Conservation (phyloP, 2,888 invertebrate species). For the Dyspetes luteomarginatus region DNA sequence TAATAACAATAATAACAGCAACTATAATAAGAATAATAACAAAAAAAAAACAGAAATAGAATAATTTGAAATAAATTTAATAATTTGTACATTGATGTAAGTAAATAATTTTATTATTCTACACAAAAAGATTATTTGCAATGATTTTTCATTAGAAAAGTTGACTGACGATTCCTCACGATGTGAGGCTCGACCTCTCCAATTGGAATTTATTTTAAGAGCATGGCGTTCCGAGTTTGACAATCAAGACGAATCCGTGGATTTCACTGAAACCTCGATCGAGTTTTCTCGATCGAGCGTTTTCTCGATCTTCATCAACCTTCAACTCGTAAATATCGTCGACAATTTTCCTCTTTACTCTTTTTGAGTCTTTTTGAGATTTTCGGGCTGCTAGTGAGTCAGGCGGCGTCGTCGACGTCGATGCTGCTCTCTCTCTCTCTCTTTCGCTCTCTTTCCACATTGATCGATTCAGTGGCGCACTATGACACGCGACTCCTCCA, state of each 20-base stretch:
- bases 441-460: conserved; percentile 29
- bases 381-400: conserved; percentile 26
- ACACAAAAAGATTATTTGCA: not conserved
- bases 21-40: not conserved
- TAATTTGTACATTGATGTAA: no score
- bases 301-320: not conserved
- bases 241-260: not conserved
- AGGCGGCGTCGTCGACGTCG: conserved; percentile 35
- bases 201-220: no score
- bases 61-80: not conserved
- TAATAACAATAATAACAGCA: no score
- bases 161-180: not conserved
- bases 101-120: no score
- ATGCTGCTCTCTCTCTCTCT: not conserved
- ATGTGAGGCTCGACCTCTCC: no score
- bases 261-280: not conserved
- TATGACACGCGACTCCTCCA: conserved; percentile 61
- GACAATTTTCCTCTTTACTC: not conserved
- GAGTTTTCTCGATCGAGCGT: not conserved
- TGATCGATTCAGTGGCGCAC: conserved; percentile 61
- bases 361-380: conserved; percentile 16
- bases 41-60: not conserved
- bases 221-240: not conserved
- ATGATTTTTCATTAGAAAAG: not conserved
- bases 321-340: not conserved